Base-by-base conservation (phyloP, 2,797 vertebrate genomes). In the Gouania willdenowi region DNA sequence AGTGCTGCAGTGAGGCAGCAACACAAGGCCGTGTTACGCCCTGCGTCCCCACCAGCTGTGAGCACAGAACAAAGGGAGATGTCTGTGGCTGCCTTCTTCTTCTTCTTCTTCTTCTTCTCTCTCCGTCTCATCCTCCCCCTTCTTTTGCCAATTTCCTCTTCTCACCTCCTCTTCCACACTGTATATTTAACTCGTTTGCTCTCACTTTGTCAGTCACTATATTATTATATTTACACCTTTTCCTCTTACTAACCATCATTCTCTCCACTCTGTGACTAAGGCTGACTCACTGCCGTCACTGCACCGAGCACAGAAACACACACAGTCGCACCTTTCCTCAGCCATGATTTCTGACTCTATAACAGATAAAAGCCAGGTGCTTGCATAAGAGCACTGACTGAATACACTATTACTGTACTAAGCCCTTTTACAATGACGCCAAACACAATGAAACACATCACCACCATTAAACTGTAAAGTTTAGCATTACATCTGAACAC, bases 241-340 rank as follows among this genome's bases (percentile, higher is more conserved):
- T 45, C 55, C 43, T 64, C 57, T 57, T 68, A 37, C 66, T 25
- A 49, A 37, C 53, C 32, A 66, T 72, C 75, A 67, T 53, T 45
- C 29, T 74, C 54, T 60, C 64, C 41, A 56, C 65, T 75, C 63
- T 25, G 31, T 79, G 68, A 84, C 68, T 67, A 64, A 66, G 59
- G 68, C 77, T 84, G 81, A 83, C 72, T 84, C 81, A 82, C 69
- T 70, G 71, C 77, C 73, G 71, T 76, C 73, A 73, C 69, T 68
- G 66, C 57, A 41, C 66, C 2, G 35, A 38, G 42, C 26, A 44
- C 37, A 53, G 39, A 58, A 22, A 46, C 9, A 12, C 24, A 63
- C 23, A 60, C 12, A 4, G 58, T 59, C 18, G 35, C 43, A 41
- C 22, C 5, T 21, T 25, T 50, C 8, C 39, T 59, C 38, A 28